Percentiles rank a stretch among this genome's conserved stretches.
These are phyloP conservation scores for Rhynchomys soricoides DNA, from an alignment of 2,113 vertebrate species.

Conservation along the genomic window DNA sequence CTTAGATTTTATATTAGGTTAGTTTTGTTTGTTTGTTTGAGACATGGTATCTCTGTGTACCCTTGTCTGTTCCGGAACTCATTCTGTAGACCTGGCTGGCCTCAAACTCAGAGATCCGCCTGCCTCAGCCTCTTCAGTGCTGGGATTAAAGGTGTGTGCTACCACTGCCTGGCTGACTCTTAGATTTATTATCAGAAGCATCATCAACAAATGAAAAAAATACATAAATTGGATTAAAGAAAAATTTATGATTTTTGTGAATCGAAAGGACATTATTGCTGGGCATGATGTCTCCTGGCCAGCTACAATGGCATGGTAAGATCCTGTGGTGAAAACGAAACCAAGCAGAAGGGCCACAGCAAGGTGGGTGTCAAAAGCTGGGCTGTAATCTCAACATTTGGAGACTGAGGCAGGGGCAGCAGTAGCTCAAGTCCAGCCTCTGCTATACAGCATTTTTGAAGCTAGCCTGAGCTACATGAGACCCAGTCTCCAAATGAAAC, in stretches of 20 bases:
- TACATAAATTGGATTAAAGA: background rate
- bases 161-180: background rate
- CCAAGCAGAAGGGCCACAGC: background rate
- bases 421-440: background rate
- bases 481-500: background rate
- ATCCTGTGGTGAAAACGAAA: background rate
- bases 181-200: background rate
- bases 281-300: background rate
- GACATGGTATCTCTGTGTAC: background rate
- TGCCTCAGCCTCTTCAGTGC: background rate
- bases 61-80: background rate
- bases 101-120: background rate
- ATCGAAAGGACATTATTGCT: background rate
- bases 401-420: background rate
- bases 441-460: background rate
- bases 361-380: background rate
- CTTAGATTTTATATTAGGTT: too few relatives aligned
- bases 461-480: background rate
- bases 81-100: background rate
- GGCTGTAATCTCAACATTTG: background rate
- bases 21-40: too few relatives aligned
- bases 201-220: background rate
- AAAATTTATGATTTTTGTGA: background rate
- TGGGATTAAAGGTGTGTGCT: background rate
- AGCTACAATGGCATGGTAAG: background rate